Conservation (phyloP, 2,888 invertebrate species). For the Boloria euphrosyne region DNA sequence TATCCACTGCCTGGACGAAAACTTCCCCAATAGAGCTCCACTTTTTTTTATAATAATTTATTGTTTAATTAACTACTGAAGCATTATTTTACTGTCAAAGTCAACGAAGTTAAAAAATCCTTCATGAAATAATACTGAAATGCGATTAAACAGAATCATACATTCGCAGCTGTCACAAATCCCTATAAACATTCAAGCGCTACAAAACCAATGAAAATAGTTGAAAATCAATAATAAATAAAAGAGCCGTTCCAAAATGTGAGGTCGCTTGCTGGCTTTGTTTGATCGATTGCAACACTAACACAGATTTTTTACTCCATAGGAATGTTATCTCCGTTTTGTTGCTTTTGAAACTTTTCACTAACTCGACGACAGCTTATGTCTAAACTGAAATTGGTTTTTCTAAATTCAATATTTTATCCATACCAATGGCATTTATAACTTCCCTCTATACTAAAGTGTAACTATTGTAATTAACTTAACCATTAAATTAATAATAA, state of each 20-base stretch:
- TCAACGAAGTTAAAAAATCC: not conserved
- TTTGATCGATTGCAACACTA: conserved; percentile 79
- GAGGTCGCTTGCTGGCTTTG: conserved; percentile 67
- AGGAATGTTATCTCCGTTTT: conserved; percentile 52
- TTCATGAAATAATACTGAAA: conserved; percentile 22
- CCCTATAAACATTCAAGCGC: conserved; percentile 57
- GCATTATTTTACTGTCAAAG: not conserved
- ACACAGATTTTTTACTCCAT: conserved; percentile 68
- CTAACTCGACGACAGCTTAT: conserved; percentile 12
- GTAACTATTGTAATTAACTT: not conserved
- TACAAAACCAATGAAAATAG: conserved; percentile 65
- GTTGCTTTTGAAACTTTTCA: conserved; percentile 23
- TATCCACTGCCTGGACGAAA: too few relatives aligned
- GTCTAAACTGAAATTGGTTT: conserved; percentile 7
- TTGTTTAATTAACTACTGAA: too few relatives aligned
- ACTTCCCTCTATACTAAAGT: too few relatives aligned
- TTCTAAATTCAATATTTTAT: not conserved
- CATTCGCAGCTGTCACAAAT: conserved; percentile 60
- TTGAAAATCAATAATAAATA: conserved; percentile 74
- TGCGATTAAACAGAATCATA: conserved; percentile 30
- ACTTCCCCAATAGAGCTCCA: too few relatives aligned
- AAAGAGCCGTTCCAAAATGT: conserved; percentile 66
- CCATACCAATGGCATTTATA: not conserved
- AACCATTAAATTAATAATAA: too few relatives aligned
- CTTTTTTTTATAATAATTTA: too few relatives aligned